Percentiles rank a stretch among this genome's conserved stretches.
phyloP scores from a whole-genome alignment of 2,888 invertebrate species.

The Lapara coniferarum region DNA sequence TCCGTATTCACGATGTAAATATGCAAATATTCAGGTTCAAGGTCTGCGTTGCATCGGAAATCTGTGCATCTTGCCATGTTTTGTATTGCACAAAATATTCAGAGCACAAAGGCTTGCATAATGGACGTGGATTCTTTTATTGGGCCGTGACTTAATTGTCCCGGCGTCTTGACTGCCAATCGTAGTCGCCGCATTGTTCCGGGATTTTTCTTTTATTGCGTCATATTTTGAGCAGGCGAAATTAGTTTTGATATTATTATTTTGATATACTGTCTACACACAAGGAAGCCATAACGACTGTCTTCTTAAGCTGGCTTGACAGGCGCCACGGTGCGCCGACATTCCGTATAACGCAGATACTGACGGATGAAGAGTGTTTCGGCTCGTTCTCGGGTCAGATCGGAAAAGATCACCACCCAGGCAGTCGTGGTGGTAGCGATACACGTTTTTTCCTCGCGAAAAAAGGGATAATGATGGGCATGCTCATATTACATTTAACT shows the following conservation, averaged over 20 bases:
- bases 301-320: too few relatives aligned
- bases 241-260: slow-evolving; percentile 9
- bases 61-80: neutral
- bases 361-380: too few relatives aligned
- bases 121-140: neutral
- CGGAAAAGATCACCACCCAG: too few relatives aligned
- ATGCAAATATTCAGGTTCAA: slow-evolving; percentile 3
- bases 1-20: neutral
- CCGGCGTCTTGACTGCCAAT: slow-evolving; percentile 1
- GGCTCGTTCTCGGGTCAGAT: too few relatives aligned
- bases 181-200: neutral
- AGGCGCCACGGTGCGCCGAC: too few relatives aligned
- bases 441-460: too few relatives aligned
- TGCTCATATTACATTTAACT: too few relatives aligned
- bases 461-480: too few relatives aligned
- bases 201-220: neutral
- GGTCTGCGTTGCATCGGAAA: neutral
- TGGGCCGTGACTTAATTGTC: slow-evolving; percentile 4
- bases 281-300: neutral
- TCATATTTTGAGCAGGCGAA: neutral
- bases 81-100: slow-evolving; percentile 12
- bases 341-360: too few relatives aligned
- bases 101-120: slow-evolving; percentile 5
- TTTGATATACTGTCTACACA: neutral
- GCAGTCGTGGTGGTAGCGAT: too few relatives aligned